These are phyloP conservation scores for Eubucco bourcierii DNA, from an alignment of 2,113 vertebrate species.

Conservation along the genomic window DNA sequence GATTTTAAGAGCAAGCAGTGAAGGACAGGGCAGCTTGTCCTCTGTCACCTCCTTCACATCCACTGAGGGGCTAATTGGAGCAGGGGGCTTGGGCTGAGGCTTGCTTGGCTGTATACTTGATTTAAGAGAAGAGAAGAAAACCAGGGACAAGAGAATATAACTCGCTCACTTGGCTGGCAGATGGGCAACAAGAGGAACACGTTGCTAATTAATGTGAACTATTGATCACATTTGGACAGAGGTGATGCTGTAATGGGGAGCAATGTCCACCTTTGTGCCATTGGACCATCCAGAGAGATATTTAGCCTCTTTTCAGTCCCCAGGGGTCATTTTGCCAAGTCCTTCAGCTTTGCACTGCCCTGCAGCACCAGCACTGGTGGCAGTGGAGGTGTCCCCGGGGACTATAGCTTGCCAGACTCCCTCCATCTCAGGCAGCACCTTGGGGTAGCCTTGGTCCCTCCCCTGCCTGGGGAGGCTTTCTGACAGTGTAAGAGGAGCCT, in stretches of 20 bases:
- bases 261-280: fast-evolving
- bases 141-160: not conserved
- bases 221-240: not conserved
- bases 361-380: not conserved
- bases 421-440: not conserved
- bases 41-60: fast-evolving
- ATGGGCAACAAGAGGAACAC: not conserved
- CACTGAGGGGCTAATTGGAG: not conserved
- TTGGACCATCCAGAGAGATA: not conserved
- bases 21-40: not conserved
- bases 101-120: fast-evolving
- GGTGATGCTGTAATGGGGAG: not conserved
- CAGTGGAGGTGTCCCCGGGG: not conserved
- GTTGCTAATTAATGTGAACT: not conserved
- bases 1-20: not conserved
- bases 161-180: not conserved
- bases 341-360: not conserved
- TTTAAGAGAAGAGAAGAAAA: not conserved
- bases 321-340: not conserved
- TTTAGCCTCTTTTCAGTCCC: not conserved
- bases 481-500: not conserved
- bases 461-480: slow-evolving; percentile 7
- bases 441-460: not conserved
- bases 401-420: not conserved
- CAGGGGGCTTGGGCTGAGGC: fast-evolving